Percentiles rank a stretch among this genome's conserved stretches.
Conservation (phyloP, 2,797 vertebrate species). For the Peromyscus eremicus region DNA sequence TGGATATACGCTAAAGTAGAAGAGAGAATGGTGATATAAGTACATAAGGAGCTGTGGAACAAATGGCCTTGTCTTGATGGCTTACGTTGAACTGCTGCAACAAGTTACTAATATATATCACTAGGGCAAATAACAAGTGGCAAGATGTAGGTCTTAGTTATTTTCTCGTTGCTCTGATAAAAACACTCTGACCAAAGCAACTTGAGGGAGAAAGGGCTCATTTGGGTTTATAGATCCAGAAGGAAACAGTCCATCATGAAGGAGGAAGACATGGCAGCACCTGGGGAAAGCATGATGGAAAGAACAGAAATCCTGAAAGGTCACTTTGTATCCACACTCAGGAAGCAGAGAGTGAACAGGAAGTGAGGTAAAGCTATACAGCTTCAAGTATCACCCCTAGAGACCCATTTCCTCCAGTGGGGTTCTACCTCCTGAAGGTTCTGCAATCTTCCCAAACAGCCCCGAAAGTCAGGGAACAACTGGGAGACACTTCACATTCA, state of each 20-base stretch:
- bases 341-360: neutral
- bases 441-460: neutral
- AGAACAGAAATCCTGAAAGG: neutral
- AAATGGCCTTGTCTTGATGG: neutral
- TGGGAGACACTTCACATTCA: neutral
- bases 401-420: neutral
- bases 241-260: neutral
- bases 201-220: neutral
- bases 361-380: neutral
- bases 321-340: neutral
- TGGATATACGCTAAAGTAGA: neutral
- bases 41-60: neutral
- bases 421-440: neutral
- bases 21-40: accelerated
- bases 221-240: neutral
- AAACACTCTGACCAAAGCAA: neutral
- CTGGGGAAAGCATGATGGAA: neutral
- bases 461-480: too few relatives aligned
- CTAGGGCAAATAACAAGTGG: neutral
- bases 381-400: neutral
- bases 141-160: neutral
- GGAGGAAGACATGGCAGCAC: neutral
- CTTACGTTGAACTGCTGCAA: neutral
- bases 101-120: neutral
- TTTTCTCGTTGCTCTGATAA: neutral